phyloP scores from a whole-genome alignment of 2,113 vertebrate genomes.

The Corythoichthys intestinalis region DNA sequence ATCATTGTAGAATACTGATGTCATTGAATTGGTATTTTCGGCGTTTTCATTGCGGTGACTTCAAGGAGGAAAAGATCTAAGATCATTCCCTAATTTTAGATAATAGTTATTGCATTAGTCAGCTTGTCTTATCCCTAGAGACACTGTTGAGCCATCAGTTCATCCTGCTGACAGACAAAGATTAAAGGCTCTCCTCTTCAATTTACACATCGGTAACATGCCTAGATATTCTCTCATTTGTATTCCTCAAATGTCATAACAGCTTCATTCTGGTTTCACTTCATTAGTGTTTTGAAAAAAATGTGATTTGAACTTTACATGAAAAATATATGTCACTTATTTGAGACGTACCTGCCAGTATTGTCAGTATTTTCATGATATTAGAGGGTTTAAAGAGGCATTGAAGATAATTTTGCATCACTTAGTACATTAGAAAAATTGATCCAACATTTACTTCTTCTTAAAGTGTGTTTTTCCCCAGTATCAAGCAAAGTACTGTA shows the following conservation, averaged over 20 bases:
- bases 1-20: background rate
- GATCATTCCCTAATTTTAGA: constrained; percentile 29
- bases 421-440: background rate
- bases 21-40: constrained; percentile 16
- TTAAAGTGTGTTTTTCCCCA: too few relatives aligned
- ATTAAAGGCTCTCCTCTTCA: constrained; percentile 6
- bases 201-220: background rate
- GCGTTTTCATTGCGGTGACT: background rate
- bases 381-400: background rate
- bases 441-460: background rate
- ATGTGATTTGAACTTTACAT: background rate
- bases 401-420: background rate
- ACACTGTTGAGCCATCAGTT: constrained; percentile 7
- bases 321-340: background rate
- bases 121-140: constrained; percentile 10
- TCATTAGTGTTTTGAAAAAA: background rate
- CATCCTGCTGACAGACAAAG: constrained; percentile 22
- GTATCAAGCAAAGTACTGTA: too few relatives aligned
- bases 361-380: background rate
- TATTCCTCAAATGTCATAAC: background rate
- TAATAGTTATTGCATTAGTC: constrained; percentile 11
- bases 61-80: constrained; percentile 3
- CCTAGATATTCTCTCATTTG: background rate
- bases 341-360: background rate
- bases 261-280: background rate